Evolutionary conservation across 2,888 invertebrate genomes (phyloP).

Genomic region (Pyrocoelia pectoralis): DNA sequence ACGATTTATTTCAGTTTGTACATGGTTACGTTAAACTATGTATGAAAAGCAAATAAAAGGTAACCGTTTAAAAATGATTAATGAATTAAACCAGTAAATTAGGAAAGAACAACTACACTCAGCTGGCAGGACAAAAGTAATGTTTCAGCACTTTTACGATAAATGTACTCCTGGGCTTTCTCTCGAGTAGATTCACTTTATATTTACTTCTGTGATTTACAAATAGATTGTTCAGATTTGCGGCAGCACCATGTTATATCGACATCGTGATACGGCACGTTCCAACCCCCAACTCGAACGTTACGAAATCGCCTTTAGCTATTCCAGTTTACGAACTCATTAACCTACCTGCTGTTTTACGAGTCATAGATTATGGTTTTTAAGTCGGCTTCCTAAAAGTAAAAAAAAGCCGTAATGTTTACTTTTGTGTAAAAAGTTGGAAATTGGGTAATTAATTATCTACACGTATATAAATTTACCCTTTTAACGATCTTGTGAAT

Average conservation of each 20-base stretch:
- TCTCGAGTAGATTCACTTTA: constrained; percentile 11
- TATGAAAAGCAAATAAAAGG: too few species aligned
- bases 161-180: neutral
- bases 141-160: constrained; percentile 10
- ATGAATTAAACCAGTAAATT: neutral
- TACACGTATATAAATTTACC: neutral
- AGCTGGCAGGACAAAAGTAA: neutral
- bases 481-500: neutral
- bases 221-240: constrained; percentile 28
- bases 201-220: constrained; percentile 29
- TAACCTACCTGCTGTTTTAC: constrained; percentile 10
- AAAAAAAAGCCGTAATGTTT: neutral
- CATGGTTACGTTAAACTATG: too few species aligned
- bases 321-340: constrained; percentile 24
- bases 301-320: constrained; percentile 17
- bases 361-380: neutral
- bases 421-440: neutral
- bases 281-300: constrained; percentile 18
- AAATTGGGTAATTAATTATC: neutral
- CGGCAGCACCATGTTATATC: constrained; percentile 23
- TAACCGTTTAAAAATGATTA: too few species aligned
- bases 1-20: too few species aligned
- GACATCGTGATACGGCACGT: constrained; percentile 26
- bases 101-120: neutral
- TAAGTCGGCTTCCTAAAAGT: neutral